Conservation (phyloP, 35 echinoderm and acorn worm species). For the Lytechinus pictus region DNA sequence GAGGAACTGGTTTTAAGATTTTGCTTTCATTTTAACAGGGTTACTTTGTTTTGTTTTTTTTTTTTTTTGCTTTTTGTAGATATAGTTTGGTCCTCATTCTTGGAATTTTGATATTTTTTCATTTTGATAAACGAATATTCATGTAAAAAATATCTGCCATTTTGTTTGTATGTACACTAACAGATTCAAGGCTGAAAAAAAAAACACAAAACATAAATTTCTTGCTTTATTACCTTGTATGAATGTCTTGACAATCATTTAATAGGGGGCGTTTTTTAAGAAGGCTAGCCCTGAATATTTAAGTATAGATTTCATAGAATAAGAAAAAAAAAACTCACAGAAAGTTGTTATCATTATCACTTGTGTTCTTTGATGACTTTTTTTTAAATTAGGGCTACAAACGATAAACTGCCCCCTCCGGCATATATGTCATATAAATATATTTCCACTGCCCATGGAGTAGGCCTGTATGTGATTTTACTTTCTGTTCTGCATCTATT, state of each 20-base stretch:
- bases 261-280: too few relatives aligned
- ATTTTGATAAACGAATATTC: not conserved
- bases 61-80: not conserved
- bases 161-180: not conserved
- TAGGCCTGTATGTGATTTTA: not conserved
- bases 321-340: too few relatives aligned
- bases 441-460: not conserved
- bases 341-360: too few relatives aligned
- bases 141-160: not conserved
- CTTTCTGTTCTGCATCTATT: not conserved
- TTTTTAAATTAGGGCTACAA: too few relatives aligned
- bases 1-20: not conserved
- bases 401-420: too few relatives aligned
- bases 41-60: not conserved
- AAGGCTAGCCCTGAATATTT: too few relatives aligned
- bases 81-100: not conserved
- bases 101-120: not conserved
- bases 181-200: not conserved
- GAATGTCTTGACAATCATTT: too few relatives aligned
- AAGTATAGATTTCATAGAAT: too few relatives aligned
- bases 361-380: too few relatives aligned
- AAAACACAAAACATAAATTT: not conserved
- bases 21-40: not conserved
- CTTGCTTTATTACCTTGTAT: not conserved
- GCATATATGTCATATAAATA: not conserved